A percentile compares a stretch with the other conserved stretches of the same genome.
Conservation (phyloP, 2,888 invertebrate species). For the Thyatira batis region DNA sequence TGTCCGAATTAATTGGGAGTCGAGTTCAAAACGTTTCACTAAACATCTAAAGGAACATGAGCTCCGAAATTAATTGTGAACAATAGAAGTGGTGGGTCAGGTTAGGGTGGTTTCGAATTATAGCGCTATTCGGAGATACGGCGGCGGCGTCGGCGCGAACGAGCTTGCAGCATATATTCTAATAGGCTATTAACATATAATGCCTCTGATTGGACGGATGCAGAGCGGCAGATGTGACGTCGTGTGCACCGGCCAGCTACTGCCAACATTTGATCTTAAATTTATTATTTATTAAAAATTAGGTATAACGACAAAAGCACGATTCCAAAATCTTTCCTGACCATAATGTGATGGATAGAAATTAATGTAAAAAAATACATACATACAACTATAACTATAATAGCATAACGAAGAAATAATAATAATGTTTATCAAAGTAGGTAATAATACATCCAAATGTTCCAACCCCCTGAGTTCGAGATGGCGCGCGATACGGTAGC, state of each 20-base stretch:
- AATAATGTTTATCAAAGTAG: conserved; percentile 10
- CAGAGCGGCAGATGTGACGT: conserved; percentile 75
- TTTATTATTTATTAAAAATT: too few relatives aligned
- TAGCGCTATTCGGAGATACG: conserved; percentile 46
- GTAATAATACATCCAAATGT: conserved; percentile 36
- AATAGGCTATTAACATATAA: conserved; percentile 83
- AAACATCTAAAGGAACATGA: conserved; percentile 42
- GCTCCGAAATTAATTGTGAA: conserved; percentile 27
- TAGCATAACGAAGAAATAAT: conserved; percentile 1
- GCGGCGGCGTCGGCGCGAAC: conserved; percentile 61
- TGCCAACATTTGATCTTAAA: conserved; percentile 38
- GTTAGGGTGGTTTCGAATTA: conserved; percentile 41
- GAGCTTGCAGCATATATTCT: conserved; percentile 73
- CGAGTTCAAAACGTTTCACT: conserved; percentile 32
- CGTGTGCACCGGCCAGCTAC: conserved; percentile 44
- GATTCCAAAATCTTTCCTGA: too few relatives aligned
- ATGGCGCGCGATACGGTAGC: conserved; percentile 81
- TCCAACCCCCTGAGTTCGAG: conserved; percentile 50
- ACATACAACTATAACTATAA: too few relatives aligned
- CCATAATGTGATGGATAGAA: too few relatives aligned
- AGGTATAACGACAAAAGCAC: too few relatives aligned
- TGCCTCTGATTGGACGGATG: conserved; percentile 84
- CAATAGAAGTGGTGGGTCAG: conserved; percentile 34
- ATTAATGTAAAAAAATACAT: too few relatives aligned
- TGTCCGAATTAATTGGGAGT: conserved; percentile 5